Evolutionary conservation across 2,797 vertebrate genomes (phyloP), one percentile per base, ranked within the genome.

Genomic region (Tenualosa thibaudeaui): DNA sequence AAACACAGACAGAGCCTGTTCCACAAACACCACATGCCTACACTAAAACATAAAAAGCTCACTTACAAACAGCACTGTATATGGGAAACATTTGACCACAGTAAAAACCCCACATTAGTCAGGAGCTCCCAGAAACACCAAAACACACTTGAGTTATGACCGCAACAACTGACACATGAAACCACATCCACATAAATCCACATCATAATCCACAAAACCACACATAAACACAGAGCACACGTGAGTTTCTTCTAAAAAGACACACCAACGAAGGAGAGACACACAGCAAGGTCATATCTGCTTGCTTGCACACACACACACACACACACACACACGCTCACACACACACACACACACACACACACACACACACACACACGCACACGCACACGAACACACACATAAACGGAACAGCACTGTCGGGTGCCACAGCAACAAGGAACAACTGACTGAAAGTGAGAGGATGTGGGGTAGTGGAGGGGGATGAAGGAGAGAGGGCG

Each of bases 241-340:
- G 7, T 37, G 31, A 10, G 31, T 5, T 13, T 26, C 12, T 13
- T 4, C 65, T 17, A 15, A 12, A 12, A 71, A 71, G 12, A 40
- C 3, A 71, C 51, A 46, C 9, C 2, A 5, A 17, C 31, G 3
- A 5, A 37, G 26, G 65, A 71, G 12, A 71, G 31, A 37, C 26
- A 15, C 26, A 2, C 26, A 17, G 13, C 65, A 71, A 71, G 65
- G 65, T 71, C 31, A 71, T 31, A 71, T 71, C 31, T 65, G 19
- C 31, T 56, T 22, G 3, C 92, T 56, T 22, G 3, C 92, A 90
- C 90, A 93, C 91, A 90, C 92, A 92, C 94, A 93, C 93, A 92
- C 92, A 94, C 91, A 43, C 91, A 92, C 94, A 94, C 93, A 92
- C 94, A 90, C 91, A 43, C 91, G 92, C 94, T 94, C 93, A 92